Base-by-base conservation (phyloP, 2,113 vertebrate genomes). In the Melanotaenia duboulayi region DNA sequence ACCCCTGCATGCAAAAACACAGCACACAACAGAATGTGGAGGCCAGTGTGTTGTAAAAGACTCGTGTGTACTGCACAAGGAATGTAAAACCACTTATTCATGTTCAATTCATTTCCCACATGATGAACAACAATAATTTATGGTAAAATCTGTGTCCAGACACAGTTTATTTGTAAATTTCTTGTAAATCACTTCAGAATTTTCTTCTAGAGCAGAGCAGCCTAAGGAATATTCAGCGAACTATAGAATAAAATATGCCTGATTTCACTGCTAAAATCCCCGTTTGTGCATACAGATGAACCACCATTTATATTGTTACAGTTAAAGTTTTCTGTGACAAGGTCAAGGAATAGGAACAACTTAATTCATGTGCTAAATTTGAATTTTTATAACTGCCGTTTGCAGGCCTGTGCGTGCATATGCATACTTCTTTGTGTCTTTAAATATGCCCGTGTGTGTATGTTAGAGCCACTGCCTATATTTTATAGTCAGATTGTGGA, bases 401-500 rank as follows among this genome's bases (percentile, higher is more conserved):
- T 69, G 81, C 65, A 22, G 46, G 23, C 65, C 62, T 8, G 28
- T 69, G 71, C 67, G 48, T 80, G 82, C 71, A 64, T 75, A 80
- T 77, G 79, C 77, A 78, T 78, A 81, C 75, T 61, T 72, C 61
- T 81, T 69, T 87, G 78, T 61, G 65, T 62, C 42, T 69, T 7
- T 17, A 23, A 57, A 51, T 79, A 56, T 59, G 61, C 55, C 37
- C 46, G 50, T 70, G 56, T 77, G 67, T 40, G 54, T 69, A 60
- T 71, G 81, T 60, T 35, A 7, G 42, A 81, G 81, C 72, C 65
- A 55, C 55, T 76, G 83, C 87, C 82, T 91, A 88, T 90, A 91
- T 88, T 91, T 91, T 90, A 91, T 81, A 72, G 91, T 94, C 93
- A 92, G 71, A 83, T 82, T 81, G 87, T 74, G 64, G 83, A 82